These are phyloP conservation scores for Galerucella pusilla DNA, from an alignment of 2,888 invertebrate species.

Conservation along the genomic window DNA sequence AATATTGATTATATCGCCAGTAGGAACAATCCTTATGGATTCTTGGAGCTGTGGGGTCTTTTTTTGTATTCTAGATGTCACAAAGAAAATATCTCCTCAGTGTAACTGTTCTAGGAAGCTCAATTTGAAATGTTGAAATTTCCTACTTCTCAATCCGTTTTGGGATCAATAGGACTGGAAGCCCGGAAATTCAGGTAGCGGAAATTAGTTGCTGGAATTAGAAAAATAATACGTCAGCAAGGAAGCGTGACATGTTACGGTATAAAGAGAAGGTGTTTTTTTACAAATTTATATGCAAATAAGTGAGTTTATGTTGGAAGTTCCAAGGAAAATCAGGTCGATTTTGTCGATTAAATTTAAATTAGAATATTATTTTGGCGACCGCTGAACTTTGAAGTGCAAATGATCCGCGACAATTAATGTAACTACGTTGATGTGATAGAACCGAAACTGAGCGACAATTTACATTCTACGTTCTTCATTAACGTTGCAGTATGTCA, in stretches of 20 bases:
- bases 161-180: too few relatives aligned
- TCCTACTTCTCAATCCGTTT: too few relatives aligned
- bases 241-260: neutral
- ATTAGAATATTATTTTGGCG: constrained; percentile 11
- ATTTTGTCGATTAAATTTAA: constrained; percentile 1
- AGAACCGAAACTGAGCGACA: neutral
- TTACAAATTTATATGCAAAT: constrained; percentile 2
- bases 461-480: neutral
- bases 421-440: neutral
- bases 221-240: neutral
- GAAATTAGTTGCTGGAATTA: neutral
- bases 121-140: too few relatives aligned
- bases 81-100: too few relatives aligned
- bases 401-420: constrained; percentile 20
- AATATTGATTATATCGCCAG: too few relatives aligned
- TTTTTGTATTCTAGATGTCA: too few relatives aligned
- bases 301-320: neutral
- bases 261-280: neutral
- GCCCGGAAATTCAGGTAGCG: neutral
- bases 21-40: too few relatives aligned
- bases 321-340: constrained; percentile 2
- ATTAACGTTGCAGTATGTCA: neutral
- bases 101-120: too few relatives aligned
- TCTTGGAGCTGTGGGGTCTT: too few relatives aligned
- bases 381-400: constrained; percentile 14